Conservation (phyloP, 2,888 invertebrate genomes). For the Cheilosia urbana region DNA sequence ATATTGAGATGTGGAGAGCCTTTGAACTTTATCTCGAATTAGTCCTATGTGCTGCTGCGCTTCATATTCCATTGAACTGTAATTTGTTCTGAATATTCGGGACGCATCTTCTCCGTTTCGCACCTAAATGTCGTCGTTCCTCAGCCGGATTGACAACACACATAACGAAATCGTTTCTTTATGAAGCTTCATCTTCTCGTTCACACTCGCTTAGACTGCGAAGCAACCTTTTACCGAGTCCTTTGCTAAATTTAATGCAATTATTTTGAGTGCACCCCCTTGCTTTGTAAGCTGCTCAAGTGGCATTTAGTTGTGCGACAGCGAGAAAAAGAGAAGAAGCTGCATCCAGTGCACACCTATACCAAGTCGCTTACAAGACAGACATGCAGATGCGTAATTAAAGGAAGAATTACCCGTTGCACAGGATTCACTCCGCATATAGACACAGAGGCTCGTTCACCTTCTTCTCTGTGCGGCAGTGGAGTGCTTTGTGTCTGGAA, state of each 20-base stretch:
- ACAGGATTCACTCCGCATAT: constrained; percentile 36
- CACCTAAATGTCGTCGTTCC: constrained; percentile 12
- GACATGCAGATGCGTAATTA: constrained; percentile 69
- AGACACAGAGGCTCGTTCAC: constrained; percentile 35
- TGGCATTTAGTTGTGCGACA: constrained; percentile 69
- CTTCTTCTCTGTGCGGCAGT: constrained; percentile 16
- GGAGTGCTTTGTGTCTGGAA: constrained; percentile 59
- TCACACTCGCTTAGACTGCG: constrained; percentile 71
- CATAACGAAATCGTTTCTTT: constrained; percentile 10
- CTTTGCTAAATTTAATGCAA: constrained; percentile 73
- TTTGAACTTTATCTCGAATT: constrained; percentile 24
- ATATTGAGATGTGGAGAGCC: neutral
- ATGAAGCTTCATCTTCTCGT: constrained; percentile 51
- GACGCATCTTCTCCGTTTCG: constrained; percentile 8
- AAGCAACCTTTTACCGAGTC: constrained; percentile 73
- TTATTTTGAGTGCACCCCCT: constrained; percentile 74
- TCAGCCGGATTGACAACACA: constrained; percentile 24
- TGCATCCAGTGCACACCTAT: neutral
- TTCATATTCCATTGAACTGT: constrained; percentile 12
- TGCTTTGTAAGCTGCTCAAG: constrained; percentile 72
- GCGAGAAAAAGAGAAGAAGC: constrained; percentile 21
- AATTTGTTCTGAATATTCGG: constrained; percentile 4
- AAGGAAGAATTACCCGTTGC: constrained; percentile 61
- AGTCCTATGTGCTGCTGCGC: neutral
- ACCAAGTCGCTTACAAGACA: constrained; percentile 13